Base-by-base conservation (phyloP, 2,888 invertebrate genomes). In the Netelia inedita region DNA sequence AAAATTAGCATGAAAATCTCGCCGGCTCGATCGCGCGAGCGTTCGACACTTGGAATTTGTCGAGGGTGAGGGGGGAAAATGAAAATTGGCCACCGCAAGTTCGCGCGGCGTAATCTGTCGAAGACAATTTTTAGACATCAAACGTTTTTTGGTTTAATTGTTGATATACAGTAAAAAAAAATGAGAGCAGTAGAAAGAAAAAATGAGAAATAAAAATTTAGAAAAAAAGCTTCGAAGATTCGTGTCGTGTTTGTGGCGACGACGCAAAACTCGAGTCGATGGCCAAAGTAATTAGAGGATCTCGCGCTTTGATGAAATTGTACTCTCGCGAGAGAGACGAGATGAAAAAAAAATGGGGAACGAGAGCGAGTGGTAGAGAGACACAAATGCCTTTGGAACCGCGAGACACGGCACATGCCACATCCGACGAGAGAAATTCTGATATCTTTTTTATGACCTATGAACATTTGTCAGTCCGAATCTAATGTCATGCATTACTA, bases 241-340 rank as follows among this genome's bases (percentile, higher is more conserved):
- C 73, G 79, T 83, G 81, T 80, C 86, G 73, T 76, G 53, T 81
- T 83, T 83, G 75, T 82, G 66, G 78, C 41, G 75, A 74, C 76
- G 78, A 80, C 79, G 78, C 78, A 65, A 69, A 59, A 71, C 53
- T 59, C 79, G 76, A 75, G 83, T 79, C 65, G 88, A 90, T 89
- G 90, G 90, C 89, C 90, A 90, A 91, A 91, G 88, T 91, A 89
- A 88, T 88, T 86, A 88, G 89, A 88, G 79, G 69, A 88, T 88
- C 82, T 86, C 82, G 85, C 87, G 84, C 84, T 85, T 63, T 82
- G 79, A 85, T 86, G 87, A 84, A 80, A 74, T 79, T 82, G 66
- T 55, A 23, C 19, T 46, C 23, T 50, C 19, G 19, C 19, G 55
- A 55, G 55, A 6, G 23, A 2, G 21, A 23, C 11, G 19, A 21